phyloP scores from a whole-genome alignment of 2,113 vertebrate genomes.

The Maccullochella peelii region DNA sequence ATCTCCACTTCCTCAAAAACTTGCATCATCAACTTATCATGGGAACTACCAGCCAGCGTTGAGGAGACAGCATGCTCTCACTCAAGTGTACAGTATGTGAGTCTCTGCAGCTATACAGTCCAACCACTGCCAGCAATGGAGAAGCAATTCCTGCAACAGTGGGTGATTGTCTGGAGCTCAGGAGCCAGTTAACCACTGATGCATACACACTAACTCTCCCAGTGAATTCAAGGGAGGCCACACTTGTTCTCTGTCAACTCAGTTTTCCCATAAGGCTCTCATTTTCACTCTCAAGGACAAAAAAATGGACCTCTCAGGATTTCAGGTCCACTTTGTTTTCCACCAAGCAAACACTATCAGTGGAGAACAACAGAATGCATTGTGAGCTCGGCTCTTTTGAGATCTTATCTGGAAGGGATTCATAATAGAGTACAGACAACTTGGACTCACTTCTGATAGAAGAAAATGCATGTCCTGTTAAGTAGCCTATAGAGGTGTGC shows the following conservation, averaged over 20 bases:
- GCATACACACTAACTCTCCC: slow-evolving; percentile 70
- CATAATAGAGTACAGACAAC: slow-evolving; percentile 43
- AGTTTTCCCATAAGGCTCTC: slow-evolving; percentile 51
- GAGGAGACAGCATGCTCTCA: slow-evolving; percentile 25
- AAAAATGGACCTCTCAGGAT: slow-evolving; percentile 16
- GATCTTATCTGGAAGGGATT: slow-evolving; percentile 49
- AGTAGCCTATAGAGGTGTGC: slow-evolving; percentile 27
- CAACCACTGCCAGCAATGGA: slow-evolving; percentile 52
- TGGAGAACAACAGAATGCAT: slow-evolving; percentile 45
- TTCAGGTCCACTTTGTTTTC: slow-evolving; percentile 51
- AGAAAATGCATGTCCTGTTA: slow-evolving; percentile 34
- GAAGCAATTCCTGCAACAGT: slow-evolving; percentile 69
- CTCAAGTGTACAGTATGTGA: slow-evolving; percentile 36
- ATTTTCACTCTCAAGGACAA: slow-evolving; percentile 49
- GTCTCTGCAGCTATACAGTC: slow-evolving; percentile 30
- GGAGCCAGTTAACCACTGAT: slow-evolving; percentile 75
- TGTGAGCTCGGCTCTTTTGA: slow-evolving; percentile 39
- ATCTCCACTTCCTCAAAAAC: slow-evolving; percentile 12
- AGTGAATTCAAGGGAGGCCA: slow-evolving; percentile 63
- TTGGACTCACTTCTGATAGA: slow-evolving; percentile 53
- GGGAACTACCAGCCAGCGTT: neutral
- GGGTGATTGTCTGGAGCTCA: slow-evolving; percentile 73
- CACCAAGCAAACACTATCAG: slow-evolving; percentile 40
- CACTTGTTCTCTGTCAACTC: slow-evolving; percentile 54
- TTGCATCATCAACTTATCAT: slow-evolving; percentile 3